A percentile compares a stretch with the other conserved stretches of the same genome.
These are phyloP conservation scores for Luperina testacea DNA, from an alignment of 2,888 invertebrate genomes.

Conservation along the genomic window DNA sequence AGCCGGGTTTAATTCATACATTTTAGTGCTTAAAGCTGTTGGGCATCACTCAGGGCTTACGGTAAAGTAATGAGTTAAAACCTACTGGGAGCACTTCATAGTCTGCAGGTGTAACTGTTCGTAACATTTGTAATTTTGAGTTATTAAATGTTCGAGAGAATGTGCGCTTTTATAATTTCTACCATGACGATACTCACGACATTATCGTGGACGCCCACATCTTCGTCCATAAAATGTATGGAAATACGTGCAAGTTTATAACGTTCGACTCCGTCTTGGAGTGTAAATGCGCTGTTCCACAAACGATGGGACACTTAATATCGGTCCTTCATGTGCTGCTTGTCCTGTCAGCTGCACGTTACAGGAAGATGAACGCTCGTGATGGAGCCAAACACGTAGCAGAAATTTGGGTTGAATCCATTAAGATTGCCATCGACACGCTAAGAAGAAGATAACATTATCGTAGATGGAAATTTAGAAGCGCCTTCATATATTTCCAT, in stretches of 20 bases:
- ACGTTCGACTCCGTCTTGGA: not conserved
- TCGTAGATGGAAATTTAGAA: not conserved
- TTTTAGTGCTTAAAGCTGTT: constrained; percentile 71
- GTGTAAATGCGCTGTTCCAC: not conserved
- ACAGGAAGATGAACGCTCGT: no score
- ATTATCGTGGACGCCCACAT: not conserved
- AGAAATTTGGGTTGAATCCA: no score
- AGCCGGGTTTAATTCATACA: constrained; percentile 72
- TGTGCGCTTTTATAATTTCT: not conserved
- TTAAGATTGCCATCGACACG: no score
- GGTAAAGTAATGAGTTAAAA: constrained; percentile 68
- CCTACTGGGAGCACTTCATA: not conserved
- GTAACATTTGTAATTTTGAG: constrained; percentile 9
- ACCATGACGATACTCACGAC: not conserved
- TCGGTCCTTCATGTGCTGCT: no score
- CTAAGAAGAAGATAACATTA: not conserved
- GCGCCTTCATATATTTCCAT: not conserved
- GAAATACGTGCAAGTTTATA: not conserved
- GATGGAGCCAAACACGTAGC: no score
- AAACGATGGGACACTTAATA: not conserved
- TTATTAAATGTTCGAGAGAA: not conserved
- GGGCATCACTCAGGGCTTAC: constrained; percentile 61
- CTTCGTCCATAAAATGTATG: not conserved
- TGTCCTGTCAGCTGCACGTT: no score
- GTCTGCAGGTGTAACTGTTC: not conserved